A percentile compares a stretch with the other conserved stretches of the same genome.
Evolutionary conservation across 2,888 invertebrate species (phyloP).

Genomic region (Lasioglossum pauxillum): DNA sequence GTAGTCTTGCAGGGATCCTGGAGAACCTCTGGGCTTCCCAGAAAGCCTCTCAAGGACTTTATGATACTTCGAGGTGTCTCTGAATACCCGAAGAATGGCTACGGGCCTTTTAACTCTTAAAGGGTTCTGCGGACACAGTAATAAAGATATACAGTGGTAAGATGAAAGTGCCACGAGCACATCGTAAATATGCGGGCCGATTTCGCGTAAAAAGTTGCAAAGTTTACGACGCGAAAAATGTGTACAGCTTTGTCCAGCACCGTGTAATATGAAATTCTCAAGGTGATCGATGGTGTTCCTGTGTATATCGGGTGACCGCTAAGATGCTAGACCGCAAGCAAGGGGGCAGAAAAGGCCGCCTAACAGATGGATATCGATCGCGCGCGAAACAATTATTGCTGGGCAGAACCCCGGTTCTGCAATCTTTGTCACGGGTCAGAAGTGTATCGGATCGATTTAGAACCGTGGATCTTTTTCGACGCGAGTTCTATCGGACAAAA

Average conservation of each 20-base stretch:
- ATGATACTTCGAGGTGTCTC: constrained; percentile 9
- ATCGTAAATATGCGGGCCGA: background rate
- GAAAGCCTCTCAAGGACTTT: background rate
- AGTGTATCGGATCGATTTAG: constrained; percentile 43
- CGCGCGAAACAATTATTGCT: constrained; percentile 40
- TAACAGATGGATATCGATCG: constrained; percentile 34
- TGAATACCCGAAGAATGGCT: background rate
- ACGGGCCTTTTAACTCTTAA: constrained; percentile 6
- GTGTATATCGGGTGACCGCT: constrained; percentile 30
- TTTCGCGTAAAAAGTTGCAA: background rate
- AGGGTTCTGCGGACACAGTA: constrained; percentile 5
- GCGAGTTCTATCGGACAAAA: constrained; percentile 36
- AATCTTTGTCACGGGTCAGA: constrained; percentile 39
- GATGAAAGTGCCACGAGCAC: background rate
- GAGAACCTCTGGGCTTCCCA: constrained; percentile 9
- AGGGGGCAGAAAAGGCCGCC: background rate
- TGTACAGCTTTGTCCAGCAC: background rate
- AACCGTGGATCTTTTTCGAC: background rate
- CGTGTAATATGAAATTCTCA: background rate
- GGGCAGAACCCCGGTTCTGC: constrained; percentile 7
- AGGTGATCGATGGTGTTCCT: background rate
- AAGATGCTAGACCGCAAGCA: constrained; percentile 21
- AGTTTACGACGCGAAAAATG: background rate
- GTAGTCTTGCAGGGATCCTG: background rate
- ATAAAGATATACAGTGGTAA: background rate